These are phyloP conservation scores for Alentia gelatinosa DNA, from an alignment of 2,888 invertebrate genomes.

Conservation along the genomic window DNA sequence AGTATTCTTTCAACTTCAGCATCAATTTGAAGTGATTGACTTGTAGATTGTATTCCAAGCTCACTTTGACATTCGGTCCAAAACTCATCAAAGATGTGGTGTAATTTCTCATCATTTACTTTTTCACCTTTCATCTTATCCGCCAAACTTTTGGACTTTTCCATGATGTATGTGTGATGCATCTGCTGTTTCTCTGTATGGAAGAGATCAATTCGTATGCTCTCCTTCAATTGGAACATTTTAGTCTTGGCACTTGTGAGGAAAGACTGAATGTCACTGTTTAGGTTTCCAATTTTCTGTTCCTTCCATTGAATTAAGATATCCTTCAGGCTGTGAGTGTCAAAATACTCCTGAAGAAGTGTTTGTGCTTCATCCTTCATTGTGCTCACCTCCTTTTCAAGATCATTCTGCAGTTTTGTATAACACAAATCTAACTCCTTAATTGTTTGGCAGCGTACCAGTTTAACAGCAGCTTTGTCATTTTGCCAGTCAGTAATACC, in stretches of 20 bases:
- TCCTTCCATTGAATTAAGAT: constrained; percentile 48
- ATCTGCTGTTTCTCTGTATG: neutral
- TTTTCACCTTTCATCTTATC: neutral
- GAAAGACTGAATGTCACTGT: neutral
- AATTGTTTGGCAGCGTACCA: too few relatives aligned
- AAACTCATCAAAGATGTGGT: neutral
- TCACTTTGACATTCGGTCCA: neutral
- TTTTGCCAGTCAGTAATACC: too few relatives aligned
- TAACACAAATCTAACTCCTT: neutral
- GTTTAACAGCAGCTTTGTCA: too few relatives aligned
- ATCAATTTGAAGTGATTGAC: neutral
- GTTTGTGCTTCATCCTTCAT: neutral
- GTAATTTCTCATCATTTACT: neutral
- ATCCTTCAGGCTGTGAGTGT: constrained; percentile 1
- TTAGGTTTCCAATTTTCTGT: neutral
- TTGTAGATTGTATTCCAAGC: neutral
- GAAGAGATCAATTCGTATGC: neutral
- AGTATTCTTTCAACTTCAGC: neutral
- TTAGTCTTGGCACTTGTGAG: neutral
- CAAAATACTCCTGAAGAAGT: too few relatives aligned
- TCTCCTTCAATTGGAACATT: neutral
- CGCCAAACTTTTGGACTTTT: neutral
- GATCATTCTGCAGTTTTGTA: neutral
- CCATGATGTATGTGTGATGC: neutral
- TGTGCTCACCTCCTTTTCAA: neutral